Evolutionary conservation across 1,140 invertebrate species (phyloP).

Genomic region (Diuraphis noxia): DNA sequence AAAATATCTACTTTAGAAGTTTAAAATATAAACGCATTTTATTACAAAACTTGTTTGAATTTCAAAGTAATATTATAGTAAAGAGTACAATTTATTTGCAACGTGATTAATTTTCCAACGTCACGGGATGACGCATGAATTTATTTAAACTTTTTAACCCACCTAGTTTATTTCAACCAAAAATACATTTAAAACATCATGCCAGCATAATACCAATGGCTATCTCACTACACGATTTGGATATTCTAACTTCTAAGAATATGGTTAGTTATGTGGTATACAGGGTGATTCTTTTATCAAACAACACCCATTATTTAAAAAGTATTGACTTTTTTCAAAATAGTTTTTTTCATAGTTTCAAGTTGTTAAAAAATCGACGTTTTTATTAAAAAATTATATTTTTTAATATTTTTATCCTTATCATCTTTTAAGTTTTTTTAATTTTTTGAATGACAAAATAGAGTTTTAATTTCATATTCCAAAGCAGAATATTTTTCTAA

Average conservation of each 20-base stretch:
- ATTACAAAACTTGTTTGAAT: not conserved
- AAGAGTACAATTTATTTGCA: not conserved
- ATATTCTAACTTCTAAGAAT: not conserved
- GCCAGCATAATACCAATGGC: not conserved
- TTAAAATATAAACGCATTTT: not conserved
- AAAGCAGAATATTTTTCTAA: no score
- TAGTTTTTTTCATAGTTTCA: no score
- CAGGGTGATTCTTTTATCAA: no score
- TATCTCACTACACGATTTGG: no score
- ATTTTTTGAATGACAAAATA: no score
- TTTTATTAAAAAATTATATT: no score
- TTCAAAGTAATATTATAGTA: not conserved
- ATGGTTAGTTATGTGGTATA: not conserved
- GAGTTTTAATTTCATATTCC: no score
- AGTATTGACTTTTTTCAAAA: no score
- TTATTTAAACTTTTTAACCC: not conserved
- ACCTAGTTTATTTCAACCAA: not conserved
- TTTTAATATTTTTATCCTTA: no score
- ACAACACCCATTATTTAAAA: no score
- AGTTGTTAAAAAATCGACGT: no score
- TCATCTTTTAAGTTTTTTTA: no score
- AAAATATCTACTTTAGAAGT: not conserved
- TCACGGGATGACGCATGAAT: not conserved
- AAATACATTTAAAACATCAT: not conserved
- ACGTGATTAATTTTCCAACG: not conserved